Percentiles rank a stretch among this genome's conserved stretches.
Evolutionary conservation across 53 echinoderm and acorn worm species (phyloP).

Genomic region (Patiria pectinifera): DNA sequence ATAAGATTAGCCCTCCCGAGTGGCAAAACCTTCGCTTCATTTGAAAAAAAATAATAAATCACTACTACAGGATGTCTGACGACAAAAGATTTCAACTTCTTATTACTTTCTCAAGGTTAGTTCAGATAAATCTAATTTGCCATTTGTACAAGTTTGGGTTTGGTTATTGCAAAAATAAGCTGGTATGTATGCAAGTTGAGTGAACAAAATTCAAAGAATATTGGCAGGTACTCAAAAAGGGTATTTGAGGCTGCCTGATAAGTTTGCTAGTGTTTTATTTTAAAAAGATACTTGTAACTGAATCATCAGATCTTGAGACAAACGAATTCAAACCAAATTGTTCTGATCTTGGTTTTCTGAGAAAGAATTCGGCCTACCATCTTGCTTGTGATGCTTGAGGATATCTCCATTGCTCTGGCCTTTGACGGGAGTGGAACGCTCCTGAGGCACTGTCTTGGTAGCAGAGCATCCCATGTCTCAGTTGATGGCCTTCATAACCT

Average conservation of each 20-base stretch:
- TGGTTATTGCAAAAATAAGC: not conserved
- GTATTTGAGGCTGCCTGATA: no score
- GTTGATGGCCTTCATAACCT: conserved; percentile 53
- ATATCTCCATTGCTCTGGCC: conserved; percentile 37
- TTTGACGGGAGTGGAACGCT: conserved; percentile 41
- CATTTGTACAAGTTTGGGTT: not conserved
- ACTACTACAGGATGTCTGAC: not conserved
- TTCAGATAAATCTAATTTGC: not conserved
- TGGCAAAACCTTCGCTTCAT: not conserved
- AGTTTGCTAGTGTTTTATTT: no score
- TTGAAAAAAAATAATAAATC: not conserved
- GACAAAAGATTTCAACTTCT: not conserved
- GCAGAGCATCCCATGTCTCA: conserved; percentile 65
- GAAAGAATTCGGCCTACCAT: not conserved
- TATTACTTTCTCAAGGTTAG: not conserved
- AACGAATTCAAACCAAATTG: not conserved
- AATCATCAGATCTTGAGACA: no score
- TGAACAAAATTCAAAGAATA: not conserved
- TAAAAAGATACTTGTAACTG: no score
- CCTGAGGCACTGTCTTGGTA: conserved; percentile 61
- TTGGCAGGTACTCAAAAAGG: no score
- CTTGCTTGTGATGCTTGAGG: conserved; percentile 9
- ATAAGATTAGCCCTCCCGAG: not conserved
- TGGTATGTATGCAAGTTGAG: not conserved
- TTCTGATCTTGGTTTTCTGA: not conserved